phyloP scores from a whole-genome alignment of 53 echinoderm and acorn worm species.

The Paelopatides confundens region DNA sequence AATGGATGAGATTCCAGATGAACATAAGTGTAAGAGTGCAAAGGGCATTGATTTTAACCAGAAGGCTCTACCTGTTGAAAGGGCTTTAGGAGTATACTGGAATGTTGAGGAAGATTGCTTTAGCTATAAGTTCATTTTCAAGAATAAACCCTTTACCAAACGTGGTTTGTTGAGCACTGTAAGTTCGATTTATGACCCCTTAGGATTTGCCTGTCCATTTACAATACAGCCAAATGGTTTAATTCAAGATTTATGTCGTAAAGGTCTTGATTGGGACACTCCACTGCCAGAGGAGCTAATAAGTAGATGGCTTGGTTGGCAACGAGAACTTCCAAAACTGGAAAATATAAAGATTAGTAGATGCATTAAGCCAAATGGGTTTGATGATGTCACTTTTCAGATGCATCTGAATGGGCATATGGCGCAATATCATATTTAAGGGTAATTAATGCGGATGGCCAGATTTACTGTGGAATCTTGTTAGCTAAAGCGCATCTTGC shows the following conservation, averaged over 20 bases:
- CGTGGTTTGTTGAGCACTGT: constrained; percentile 35
- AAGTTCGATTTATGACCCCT: constrained; percentile 27
- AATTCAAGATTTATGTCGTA: constrained; percentile 17
- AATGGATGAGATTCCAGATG: constrained; percentile 39
- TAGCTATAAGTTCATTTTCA: background rate
- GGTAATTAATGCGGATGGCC: constrained; percentile 17
- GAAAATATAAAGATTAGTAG: constrained; percentile 31
- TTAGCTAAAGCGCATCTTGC: constrained; percentile 39
- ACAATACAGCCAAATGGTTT: constrained; percentile 40
- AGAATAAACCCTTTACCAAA: constrained; percentile 21
- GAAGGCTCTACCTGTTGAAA: constrained; percentile 35
- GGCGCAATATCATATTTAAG: constrained; percentile 51
- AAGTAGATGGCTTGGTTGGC: constrained; percentile 28
- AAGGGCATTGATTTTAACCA: constrained; percentile 38
- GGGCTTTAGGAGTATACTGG: constrained; percentile 19
- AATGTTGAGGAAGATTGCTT: constrained; percentile 41
- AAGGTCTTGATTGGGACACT: constrained; percentile 28
- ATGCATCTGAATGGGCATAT: constrained; percentile 58
- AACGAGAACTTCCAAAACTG: background rate
- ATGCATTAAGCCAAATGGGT: constrained; percentile 41
- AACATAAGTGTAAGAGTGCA: constrained; percentile 17
- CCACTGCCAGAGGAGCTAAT: background rate
- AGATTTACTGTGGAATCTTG: constrained; percentile 29
- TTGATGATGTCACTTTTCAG: constrained; percentile 53
- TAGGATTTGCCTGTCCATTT: constrained; percentile 48